A percentile compares a stretch with the other conserved stretches of the same genome.
These are phyloP conservation scores for Rhinoptilus africanus DNA, from an alignment of 2,113 vertebrate genomes.

Conservation along the genomic window DNA sequence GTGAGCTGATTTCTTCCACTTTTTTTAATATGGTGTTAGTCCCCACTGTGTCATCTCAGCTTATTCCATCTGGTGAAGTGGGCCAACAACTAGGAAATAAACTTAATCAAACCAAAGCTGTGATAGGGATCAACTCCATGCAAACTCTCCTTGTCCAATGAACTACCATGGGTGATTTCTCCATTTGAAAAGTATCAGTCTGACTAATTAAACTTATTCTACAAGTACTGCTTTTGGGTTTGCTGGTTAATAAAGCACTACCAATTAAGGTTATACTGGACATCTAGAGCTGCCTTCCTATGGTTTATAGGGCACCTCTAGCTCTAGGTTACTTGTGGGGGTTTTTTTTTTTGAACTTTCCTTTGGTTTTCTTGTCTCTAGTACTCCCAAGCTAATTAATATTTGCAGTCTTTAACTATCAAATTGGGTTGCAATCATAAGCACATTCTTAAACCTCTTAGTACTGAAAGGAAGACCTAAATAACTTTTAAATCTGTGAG, in stretches of 20 bases:
- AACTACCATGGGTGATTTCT: background rate
- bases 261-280: background rate
- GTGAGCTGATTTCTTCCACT: background rate
- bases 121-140: background rate
- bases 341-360: background rate
- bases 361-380: background rate
- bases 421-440: conserved; percentile 45
- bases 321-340: background rate
- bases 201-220: background rate
- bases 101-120: background rate
- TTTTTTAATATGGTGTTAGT: background rate
- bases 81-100: background rate
- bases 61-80: background rate
- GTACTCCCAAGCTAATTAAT: conserved; percentile 32
- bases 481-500: conserved; percentile 48
- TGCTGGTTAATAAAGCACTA: background rate
- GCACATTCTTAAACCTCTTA: conserved; percentile 63
- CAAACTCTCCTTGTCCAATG: background rate
- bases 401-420: conserved; percentile 9
- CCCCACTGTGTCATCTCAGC: accelerated
- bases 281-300: background rate
- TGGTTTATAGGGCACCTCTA: background rate
- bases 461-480: conserved; percentile 51
- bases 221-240: background rate
- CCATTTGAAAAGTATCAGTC: background rate